These are phyloP conservation scores for Rhynchonycteris naso DNA, from an alignment of 2,797 vertebrate species.

Conservation along the genomic window DNA sequence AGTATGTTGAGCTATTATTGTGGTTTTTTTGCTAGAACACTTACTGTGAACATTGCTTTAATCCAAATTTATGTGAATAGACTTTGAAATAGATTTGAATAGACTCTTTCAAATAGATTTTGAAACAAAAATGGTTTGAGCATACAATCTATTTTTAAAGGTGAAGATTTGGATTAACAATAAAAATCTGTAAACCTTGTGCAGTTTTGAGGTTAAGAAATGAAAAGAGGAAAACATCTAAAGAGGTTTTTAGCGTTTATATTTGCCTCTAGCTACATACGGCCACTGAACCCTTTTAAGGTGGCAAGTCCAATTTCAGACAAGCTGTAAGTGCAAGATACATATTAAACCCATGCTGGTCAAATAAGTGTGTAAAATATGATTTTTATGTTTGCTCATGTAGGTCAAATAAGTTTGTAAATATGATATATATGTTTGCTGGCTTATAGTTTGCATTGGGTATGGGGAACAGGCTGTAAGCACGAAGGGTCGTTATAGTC, in stretches of 20 bases:
- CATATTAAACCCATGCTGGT: not conserved
- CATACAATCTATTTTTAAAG: not conserved
- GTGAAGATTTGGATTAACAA: not conserved
- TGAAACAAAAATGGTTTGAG: not conserved
- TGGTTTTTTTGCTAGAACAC: conserved; percentile 14
- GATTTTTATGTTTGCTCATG: no score
- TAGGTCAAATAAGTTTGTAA: no score
- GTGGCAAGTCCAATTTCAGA: not conserved
- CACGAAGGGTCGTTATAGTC: no score
- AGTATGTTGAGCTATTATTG: not conserved
- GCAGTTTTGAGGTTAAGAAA: not conserved
- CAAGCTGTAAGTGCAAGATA: not conserved
- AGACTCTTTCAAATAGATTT: not conserved
- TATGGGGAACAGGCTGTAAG: no score
- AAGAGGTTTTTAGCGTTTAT: not conserved
- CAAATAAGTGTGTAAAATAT: no score
- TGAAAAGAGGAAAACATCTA: not conserved
- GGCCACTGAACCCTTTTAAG: not conserved
- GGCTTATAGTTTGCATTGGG: no score
- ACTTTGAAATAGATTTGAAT: no score
- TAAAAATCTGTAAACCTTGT: not conserved
- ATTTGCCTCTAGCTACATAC: not conserved
- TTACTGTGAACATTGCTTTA: not conserved
- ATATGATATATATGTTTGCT: no score
- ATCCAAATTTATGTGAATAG: not conserved